Evolutionary conservation across 1,140 invertebrate species (phyloP).

Genomic region (Mizuhopecten yessoensis): DNA sequence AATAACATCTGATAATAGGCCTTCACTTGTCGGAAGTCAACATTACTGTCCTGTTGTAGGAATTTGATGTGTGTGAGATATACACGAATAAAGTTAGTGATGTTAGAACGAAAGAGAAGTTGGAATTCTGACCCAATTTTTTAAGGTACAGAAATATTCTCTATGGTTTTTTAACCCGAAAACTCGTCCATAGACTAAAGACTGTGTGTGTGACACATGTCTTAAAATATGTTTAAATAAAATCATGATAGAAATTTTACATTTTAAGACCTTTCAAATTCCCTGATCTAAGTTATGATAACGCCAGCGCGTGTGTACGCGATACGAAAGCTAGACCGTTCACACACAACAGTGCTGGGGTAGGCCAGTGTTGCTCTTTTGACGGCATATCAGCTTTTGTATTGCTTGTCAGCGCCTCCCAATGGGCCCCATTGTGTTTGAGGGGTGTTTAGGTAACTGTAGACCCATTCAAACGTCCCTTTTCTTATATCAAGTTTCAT

Average conservation of each 20-base stretch:
- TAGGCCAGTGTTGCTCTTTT: background rate
- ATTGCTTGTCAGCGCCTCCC: constrained; percentile 21
- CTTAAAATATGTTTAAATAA: constrained; percentile 8
- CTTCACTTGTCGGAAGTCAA: too few relatives aligned
- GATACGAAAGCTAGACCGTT: background rate
- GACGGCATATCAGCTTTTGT: background rate
- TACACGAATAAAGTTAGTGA: too few relatives aligned
- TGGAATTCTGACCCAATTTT: too few relatives aligned
- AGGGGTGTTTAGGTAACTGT: constrained; percentile 30
- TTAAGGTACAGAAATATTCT: too few relatives aligned
- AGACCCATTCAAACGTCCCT: constrained; percentile 32
- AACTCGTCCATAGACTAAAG: background rate
- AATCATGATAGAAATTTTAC: constrained; percentile 1
- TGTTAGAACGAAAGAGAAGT: too few relatives aligned
- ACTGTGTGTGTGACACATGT: background rate
- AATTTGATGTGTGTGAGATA: too few relatives aligned
- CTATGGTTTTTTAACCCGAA: background rate
- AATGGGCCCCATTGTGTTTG: constrained; percentile 7
- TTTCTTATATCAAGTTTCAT: constrained; percentile 35
- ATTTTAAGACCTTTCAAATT: constrained; percentile 13
- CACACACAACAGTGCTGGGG: background rate
- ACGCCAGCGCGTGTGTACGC: background rate
- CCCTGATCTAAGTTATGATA: background rate
- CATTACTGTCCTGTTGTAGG: too few relatives aligned
- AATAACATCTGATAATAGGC: too few relatives aligned